Evolutionary conservation across 2,113 vertebrate species (phyloP), one percentile per base, ranked within the genome.

Genomic region (Dryoscopus gambensis): DNA sequence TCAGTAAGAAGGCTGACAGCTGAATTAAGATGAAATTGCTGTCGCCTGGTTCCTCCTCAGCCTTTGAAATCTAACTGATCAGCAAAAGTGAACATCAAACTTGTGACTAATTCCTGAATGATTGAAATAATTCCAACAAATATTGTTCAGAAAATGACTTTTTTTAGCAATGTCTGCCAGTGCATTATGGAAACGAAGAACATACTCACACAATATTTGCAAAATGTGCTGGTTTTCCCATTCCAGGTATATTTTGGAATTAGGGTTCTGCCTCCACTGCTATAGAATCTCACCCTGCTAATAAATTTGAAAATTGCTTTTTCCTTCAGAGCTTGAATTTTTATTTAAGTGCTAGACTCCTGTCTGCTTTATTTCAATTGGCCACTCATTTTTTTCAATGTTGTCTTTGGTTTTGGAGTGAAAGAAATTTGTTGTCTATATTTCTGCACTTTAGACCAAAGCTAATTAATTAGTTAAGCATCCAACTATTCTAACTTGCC

Each of bases 171-270:
- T 69, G 35, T 77, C 74, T 96, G 88, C 70, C 82, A 89, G 74
- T 31, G 60, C 12, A 27, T 42, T 71, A 40, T 84, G 71, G 92
- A 91, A 86, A 33, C 59, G 55, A 67, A 88, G 62, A 94, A 60
- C 24, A 62, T 37, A 20, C 19, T 84, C 39, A n/a, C 77, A 80
- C 22, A 77, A 21, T 85, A 93, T 92, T 91, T 90, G 93, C 30
- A 84, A 62, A 97, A 95, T 77, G 68, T 82, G 31, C 47, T 80
- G n/a, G 0, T 89, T 92, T 84, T 71, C 91, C 73, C 69, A 92
- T 95, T 97, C 80, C 84, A 68, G 31, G 33, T 92, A 59, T 95
- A 77, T 95, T 97, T 97, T 94, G 73, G 76, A 97, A 98, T 95
- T 91, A 96, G 55, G 19, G 46, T 86, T 95, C 80, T 90, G 42